These are phyloP conservation scores for Folsomia manolachei DNA, from an alignment of 2,888 invertebrate genomes.

Conservation along the genomic window DNA sequence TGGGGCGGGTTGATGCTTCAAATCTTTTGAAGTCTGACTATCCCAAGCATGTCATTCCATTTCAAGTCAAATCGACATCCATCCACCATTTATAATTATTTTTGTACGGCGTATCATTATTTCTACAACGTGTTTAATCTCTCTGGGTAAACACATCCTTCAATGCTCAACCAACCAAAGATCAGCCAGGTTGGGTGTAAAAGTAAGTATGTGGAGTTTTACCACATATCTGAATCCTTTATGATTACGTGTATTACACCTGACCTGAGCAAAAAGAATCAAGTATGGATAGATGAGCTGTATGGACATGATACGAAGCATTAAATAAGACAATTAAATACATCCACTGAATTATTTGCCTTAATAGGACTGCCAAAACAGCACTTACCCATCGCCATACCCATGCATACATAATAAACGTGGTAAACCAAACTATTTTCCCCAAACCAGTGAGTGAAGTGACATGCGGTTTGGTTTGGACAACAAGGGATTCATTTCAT, in stretches of 20 bases:
- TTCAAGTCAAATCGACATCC: constrained; percentile 5
- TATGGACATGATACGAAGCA: neutral
- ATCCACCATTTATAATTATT: constrained; percentile 2
- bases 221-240: neutral
- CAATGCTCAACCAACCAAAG: too few species aligned
- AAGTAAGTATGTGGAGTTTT: too few species aligned
- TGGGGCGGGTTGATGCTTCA: constrained; percentile 4
- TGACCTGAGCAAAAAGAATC: neutral
- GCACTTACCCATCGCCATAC: neutral
- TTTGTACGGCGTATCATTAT: constrained; percentile 1
- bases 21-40: neutral
- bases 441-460: neutral
- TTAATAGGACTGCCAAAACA: neutral
- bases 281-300: neutral
- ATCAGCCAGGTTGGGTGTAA: neutral
- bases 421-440: neutral
- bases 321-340: neutral
- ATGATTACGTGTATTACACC: neutral
- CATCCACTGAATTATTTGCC: neutral
- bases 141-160: neutral
- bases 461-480: neutral
- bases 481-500: neutral
- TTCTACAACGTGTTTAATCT: neutral
- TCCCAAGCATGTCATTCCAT: neutral
- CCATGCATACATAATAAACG: neutral